Evolutionary conservation across 2,113 vertebrate species (phyloP).

Genomic region (Alouatta palliata): DNA sequence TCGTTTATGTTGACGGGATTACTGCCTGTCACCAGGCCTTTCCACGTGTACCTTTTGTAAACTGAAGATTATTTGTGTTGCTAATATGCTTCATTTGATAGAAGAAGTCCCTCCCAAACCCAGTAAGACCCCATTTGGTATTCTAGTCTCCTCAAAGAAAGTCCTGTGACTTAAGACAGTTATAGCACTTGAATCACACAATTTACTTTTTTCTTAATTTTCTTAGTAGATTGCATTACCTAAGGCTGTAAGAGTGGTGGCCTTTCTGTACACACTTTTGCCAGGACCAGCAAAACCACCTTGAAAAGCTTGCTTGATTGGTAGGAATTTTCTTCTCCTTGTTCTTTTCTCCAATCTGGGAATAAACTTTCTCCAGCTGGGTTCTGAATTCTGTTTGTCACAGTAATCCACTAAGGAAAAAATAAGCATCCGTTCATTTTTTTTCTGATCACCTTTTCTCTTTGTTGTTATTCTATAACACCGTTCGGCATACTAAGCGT

Average conservation of each 20-base stretch:
- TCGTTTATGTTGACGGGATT: background rate
- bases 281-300: background rate
- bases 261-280: background rate
- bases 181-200: background rate
- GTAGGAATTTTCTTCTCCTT: conserved; percentile 30
- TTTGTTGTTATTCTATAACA: background rate
- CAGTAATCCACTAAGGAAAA: background rate
- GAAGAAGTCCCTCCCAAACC: background rate
- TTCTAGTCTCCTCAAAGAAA: background rate
- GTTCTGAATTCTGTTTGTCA: conserved; percentile 46
- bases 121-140: background rate
- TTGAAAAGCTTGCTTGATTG: background rate
- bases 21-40: background rate
- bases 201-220: conserved; percentile 41
- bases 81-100: background rate
- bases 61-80: background rate
- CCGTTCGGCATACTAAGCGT: background rate
- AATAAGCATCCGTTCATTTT: background rate
- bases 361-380: background rate
- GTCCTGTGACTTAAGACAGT: background rate
- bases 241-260: background rate
- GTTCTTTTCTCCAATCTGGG: conserved; percentile 20
- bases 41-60: background rate
- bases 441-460: background rate
- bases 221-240: background rate